phyloP scores from a whole-genome alignment of 2,888 invertebrate species.

The Maniola hyperantus region DNA sequence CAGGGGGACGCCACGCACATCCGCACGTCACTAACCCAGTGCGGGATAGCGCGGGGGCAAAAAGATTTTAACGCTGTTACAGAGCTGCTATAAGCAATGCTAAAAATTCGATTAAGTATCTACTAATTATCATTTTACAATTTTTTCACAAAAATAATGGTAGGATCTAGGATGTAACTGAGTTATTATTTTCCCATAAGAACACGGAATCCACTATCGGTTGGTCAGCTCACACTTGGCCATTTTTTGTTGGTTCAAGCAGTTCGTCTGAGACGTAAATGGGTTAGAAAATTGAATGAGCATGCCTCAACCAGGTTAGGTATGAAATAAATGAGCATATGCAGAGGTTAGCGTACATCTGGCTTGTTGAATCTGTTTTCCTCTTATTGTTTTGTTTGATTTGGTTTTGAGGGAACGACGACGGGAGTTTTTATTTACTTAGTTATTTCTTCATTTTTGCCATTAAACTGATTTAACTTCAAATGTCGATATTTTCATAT shows the following conservation, averaged over 20 bases:
- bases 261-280: constrained; percentile 79
- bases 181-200: too few relatives aligned
- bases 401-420: constrained; percentile 18
- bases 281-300: constrained; percentile 83
- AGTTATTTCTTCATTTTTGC: neutral
- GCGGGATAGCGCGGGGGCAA: too few relatives aligned
- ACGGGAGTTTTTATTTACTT: neutral
- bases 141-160: too few relatives aligned
- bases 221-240: neutral
- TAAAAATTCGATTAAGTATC: too few relatives aligned
- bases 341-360: constrained; percentile 56
- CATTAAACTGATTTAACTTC: neutral
- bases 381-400: constrained; percentile 30
- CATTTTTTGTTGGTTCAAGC: constrained; percentile 55
- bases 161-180: too few relatives aligned
- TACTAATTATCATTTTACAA: too few relatives aligned
- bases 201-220: neutral
- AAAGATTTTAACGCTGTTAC: too few relatives aligned
- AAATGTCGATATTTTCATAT: neutral
- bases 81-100: too few relatives aligned
- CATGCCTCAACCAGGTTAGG: constrained; percentile 65
- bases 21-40: too few relatives aligned
- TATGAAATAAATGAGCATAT: constrained; percentile 72
- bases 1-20: too few relatives aligned
- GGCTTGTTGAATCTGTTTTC: constrained; percentile 43